Evolutionary conservation across 2,888 invertebrate species (phyloP).

Genomic region (Pecten maximus): DNA sequence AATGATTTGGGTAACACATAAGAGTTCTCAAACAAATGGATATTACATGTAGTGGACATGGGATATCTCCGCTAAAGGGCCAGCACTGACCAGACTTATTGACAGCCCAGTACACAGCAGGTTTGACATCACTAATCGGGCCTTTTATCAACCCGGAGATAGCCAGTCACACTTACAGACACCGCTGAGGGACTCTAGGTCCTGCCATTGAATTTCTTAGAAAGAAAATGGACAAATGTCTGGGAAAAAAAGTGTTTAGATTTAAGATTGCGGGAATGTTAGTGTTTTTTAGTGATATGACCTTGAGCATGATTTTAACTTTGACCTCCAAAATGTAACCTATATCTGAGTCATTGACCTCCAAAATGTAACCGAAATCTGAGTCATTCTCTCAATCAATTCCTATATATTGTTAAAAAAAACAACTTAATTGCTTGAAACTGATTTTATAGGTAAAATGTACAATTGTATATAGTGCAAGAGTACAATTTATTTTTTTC

Average conservation of each 20-base stretch:
- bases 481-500: no score
- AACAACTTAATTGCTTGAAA: no score
- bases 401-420: no score
- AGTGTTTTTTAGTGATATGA: background rate
- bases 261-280: background rate
- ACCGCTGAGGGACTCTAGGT: background rate
- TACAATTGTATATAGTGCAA: no score
- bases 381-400: no score
- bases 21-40: slow-evolving; percentile 10
- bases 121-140: background rate
- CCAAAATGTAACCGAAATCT: no score
- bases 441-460: no score
- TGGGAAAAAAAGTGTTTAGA: slow-evolving; percentile 4
- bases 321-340: background rate
- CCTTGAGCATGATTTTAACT: no score
- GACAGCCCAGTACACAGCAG: background rate
- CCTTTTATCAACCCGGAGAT: background rate
- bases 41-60: slow-evolving; percentile 22
- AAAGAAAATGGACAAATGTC: slow-evolving; percentile 4
- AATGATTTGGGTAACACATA: slow-evolving; percentile 14
- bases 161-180: background rate
- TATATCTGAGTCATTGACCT: background rate
- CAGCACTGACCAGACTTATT: slow-evolving; percentile 8
- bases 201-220: slow-evolving; percentile 11
- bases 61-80: background rate